Evolutionary conservation across 2,888 invertebrate genomes (phyloP).

Genomic region (Lepidocyrtinus sp.): DNA sequence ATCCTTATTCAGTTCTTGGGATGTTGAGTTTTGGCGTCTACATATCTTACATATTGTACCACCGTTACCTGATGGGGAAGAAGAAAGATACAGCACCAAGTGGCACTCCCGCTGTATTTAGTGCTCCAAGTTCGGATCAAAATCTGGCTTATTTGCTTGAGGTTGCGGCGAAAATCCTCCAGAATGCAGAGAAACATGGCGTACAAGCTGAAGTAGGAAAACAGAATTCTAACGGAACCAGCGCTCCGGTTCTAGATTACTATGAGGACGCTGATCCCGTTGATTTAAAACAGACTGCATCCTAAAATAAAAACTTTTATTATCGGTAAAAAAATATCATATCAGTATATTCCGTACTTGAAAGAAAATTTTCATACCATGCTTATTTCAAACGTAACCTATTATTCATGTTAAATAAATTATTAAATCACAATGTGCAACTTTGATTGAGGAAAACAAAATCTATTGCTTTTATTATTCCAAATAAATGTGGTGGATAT

Average conservation of each 20-base stretch:
- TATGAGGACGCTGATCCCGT: slow-evolving; percentile 35
- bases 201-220: slow-evolving; percentile 21
- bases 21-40: slow-evolving; percentile 67
- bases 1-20: slow-evolving; percentile 68
- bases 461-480: too few relatives aligned
- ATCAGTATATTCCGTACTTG: too few relatives aligned
- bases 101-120: neutral
- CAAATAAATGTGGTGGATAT: too few relatives aligned
- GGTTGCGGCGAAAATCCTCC: slow-evolving; percentile 60
- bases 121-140: slow-evolving; percentile 44
- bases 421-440: too few relatives aligned
- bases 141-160: slow-evolving; percentile 61
- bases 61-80: slow-evolving; percentile 54
- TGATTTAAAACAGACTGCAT: slow-evolving; percentile 25
- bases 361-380: too few relatives aligned
- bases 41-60: slow-evolving; percentile 66
- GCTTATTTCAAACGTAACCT: too few relatives aligned
- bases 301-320: too few relatives aligned
- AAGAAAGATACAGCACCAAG: slow-evolving; percentile 18
- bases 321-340: too few relatives aligned
- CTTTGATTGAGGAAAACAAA: too few relatives aligned
- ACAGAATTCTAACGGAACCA: slow-evolving; percentile 27
- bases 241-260: slow-evolving; percentile 39
- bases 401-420: too few relatives aligned
- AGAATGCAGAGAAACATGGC: slow-evolving; percentile 42